phyloP scores from a whole-genome alignment of 1,140 invertebrate genomes.

The Dinoponera quadriceps region DNA sequence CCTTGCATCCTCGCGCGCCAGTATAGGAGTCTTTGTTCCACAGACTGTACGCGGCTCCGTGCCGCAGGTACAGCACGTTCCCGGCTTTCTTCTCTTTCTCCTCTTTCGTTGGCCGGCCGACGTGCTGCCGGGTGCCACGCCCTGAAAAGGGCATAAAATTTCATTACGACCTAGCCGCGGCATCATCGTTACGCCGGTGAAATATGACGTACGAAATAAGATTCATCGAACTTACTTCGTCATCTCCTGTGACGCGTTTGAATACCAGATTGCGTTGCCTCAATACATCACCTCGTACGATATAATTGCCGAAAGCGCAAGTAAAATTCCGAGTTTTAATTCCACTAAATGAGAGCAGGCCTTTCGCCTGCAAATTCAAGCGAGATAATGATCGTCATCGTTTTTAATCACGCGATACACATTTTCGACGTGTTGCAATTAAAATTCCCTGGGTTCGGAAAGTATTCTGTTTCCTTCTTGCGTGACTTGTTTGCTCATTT shows the following conservation, averaged over 20 bases:
- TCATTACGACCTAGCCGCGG: slow-evolving; percentile 36
- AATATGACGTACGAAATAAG: slow-evolving; percentile 5
- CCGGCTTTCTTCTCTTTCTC: slow-evolving; percentile 52
- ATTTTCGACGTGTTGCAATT: no score
- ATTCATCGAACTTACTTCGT: background rate
- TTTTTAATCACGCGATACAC: no score
- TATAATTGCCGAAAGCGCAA: background rate
- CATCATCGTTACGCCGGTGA: slow-evolving; percentile 21
- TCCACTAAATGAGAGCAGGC: no score
- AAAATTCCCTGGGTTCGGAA: no score
- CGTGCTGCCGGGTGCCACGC: slow-evolving; percentile 55
- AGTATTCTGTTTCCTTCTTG: no score
- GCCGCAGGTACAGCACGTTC: slow-evolving; percentile 51
- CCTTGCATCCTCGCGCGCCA: background rate
- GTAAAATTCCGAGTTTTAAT: no score
- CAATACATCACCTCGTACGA: no score
- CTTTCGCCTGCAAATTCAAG: no score
- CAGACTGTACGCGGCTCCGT: slow-evolving; percentile 22
- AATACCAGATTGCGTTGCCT: background rate
- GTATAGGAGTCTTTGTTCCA: slow-evolving; percentile 21
- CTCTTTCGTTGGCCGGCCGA: slow-evolving; percentile 12
- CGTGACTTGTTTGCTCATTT: no score
- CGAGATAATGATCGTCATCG: no score
- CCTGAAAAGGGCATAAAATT: slow-evolving; percentile 58
- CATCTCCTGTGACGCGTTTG: background rate